Evolutionary conservation across 2,797 vertebrate genomes (phyloP).

Genomic region (Acanthurus lineatus): DNA sequence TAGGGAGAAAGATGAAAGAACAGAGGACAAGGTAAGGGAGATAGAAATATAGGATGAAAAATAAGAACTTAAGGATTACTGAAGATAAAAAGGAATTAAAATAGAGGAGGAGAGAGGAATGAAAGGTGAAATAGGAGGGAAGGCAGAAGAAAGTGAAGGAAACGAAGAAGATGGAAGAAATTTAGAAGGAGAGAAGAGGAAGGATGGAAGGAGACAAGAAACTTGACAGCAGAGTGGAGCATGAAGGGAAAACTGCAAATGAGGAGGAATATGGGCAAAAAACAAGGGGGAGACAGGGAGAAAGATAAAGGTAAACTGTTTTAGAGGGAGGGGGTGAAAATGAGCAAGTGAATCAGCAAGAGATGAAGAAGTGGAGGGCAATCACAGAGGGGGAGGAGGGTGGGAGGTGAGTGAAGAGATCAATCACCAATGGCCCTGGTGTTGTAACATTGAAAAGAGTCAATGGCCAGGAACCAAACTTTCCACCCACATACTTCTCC

Average conservation of each 20-base stretch:
- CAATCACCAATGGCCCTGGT: slow-evolving; percentile 59
- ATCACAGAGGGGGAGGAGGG: slow-evolving; percentile 42
- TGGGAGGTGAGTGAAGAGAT: slow-evolving; percentile 57
- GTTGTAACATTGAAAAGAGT: slow-evolving; percentile 71
- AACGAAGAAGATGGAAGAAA: not conserved
- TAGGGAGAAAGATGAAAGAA: not conserved
- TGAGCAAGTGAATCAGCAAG: slow-evolving; percentile 52
- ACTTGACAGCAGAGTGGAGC: not conserved
- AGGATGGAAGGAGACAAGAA: not conserved
- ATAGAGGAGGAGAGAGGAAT: not conserved
- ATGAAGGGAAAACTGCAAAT: not conserved
- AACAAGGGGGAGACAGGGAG: not conserved
- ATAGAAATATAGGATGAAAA: not conserved
- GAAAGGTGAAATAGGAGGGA: not conserved
- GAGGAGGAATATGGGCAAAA: not conserved
- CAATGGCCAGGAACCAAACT: slow-evolving; percentile 74
- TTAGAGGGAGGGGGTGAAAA: slow-evolving; percentile 37
- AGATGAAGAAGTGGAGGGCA: slow-evolving; percentile 51
- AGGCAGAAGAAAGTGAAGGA: not conserved
- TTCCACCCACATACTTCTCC: slow-evolving; percentile 65
- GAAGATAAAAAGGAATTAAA: not conserved
- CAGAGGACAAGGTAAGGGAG: not conserved
- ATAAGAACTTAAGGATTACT: not conserved
- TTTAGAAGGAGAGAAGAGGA: not conserved
- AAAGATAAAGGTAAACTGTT: slow-evolving; percentile 19